These are phyloP conservation scores for Agrilus planipennis DNA, from an alignment of 1,140 invertebrate species.

Conservation along the genomic window DNA sequence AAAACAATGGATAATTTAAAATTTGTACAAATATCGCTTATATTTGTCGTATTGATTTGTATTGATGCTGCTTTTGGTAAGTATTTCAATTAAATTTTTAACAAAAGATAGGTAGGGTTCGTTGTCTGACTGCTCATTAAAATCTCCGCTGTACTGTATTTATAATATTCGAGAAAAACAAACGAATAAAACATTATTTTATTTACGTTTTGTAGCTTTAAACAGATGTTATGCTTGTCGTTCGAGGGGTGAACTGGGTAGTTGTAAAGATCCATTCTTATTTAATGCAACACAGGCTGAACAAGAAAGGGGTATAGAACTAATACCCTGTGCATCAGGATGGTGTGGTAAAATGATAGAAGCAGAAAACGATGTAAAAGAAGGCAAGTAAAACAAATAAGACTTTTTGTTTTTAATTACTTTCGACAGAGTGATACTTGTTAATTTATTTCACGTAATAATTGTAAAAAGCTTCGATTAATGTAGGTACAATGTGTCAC, in stretches of 20 bases:
- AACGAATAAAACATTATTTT: no score
- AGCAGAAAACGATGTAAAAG: conserved; percentile 55
- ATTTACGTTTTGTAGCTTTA: conserved; percentile 42
- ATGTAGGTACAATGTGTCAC: no score
- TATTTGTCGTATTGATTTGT: no score
- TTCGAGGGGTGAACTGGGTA: conserved; percentile 74
- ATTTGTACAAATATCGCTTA: no score
- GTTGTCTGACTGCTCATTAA: no score
- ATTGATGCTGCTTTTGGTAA: no score
- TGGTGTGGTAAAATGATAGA: conserved; percentile 90
- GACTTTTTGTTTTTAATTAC: conserved; percentile 3
- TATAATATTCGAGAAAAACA: no score
- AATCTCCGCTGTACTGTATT: no score
- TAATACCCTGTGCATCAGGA: conserved; percentile 75
- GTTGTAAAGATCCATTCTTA: conserved; percentile 77
- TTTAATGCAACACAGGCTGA: conserved; percentile 62
- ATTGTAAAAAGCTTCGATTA: no score
- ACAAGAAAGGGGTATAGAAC: conserved; percentile 54
- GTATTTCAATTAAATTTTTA: no score
- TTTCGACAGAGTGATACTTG: not conserved
- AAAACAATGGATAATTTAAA: no score
- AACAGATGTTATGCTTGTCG: conserved; percentile 68
- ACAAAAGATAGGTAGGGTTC: no score
- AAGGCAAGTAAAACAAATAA: conserved; percentile 35
- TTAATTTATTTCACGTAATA: not conserved